Base-by-base conservation (phyloP, 2,797 vertebrate species). In the Molossus alvarezi region DNA sequence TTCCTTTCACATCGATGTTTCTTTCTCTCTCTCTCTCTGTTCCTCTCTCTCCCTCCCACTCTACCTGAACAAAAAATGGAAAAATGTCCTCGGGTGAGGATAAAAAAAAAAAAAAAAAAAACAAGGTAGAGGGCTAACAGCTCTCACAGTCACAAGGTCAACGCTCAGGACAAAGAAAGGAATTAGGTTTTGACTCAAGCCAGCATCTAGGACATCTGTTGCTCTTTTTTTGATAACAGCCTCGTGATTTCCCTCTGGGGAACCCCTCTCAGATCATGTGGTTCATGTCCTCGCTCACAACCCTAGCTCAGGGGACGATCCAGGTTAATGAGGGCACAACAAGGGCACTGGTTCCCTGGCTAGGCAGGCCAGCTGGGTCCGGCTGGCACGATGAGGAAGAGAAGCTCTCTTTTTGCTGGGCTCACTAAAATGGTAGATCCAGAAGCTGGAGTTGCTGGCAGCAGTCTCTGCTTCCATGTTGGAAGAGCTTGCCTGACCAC, bases 221-320 rank as follows among this genome's bases (percentile, higher is more conserved):
- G 76, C 51, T 41, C 77, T 55, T 64, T 15, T 48, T 64, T 45
- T 48, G 45, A 57, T 73, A 91, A 96, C 48, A 88, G 20, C 81
- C 90, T 81, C 3, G 9, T 64, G 57, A 91, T 48, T 60, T 72
- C 62, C 77, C 72, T 81, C 60, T 41, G 25, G n/a, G 45, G 55
- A 77, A 12, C 11, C 23, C 18, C 9, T 45, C 85, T 79, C 25
- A 73, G 62, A 76, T 58, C 86, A 7, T 0, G 4, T 41, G 83
- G 37, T 48, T 45, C 76, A 71, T 33, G 33, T 33, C 33, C 33
- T 33, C 33, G 33, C 33, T 67, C n/a, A 21, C 48, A 13, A n/a
- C 25, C 9, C 2, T 17, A 6, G 76, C 60, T 92, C 94, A 48
- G 72, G 14, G 71, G 15, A 41, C 3, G n/a, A 60, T 17, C 60